A percentile compares a stretch with the other conserved stretches of the same genome.
These are phyloP conservation scores for Lacanobia wlatinum DNA, from an alignment of 2,888 invertebrate species.

Conservation along the genomic window DNA sequence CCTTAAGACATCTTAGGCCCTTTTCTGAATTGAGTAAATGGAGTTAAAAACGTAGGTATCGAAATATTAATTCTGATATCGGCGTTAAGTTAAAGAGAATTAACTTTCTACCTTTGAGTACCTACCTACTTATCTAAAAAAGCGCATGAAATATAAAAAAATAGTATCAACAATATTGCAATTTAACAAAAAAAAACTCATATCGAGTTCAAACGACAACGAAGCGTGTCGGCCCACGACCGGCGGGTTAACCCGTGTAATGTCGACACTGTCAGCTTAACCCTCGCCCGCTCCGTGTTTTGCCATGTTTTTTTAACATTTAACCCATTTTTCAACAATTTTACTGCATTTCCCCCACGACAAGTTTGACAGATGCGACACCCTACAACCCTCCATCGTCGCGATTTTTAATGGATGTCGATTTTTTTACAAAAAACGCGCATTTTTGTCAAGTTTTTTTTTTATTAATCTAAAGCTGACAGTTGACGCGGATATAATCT, in stretches of 20 bases:
- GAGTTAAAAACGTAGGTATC: too few species aligned
- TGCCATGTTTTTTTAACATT: constrained; percentile 84
- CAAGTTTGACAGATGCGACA: constrained; percentile 85
- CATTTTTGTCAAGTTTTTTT: constrained; percentile 81
- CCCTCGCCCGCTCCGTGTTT: constrained; percentile 79
- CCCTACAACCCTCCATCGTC: constrained; percentile 78
- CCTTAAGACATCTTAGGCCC: too few species aligned
- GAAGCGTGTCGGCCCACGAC: constrained; percentile 73
- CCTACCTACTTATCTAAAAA: not conserved
- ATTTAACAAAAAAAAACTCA: constrained; percentile 40
- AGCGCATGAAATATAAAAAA: constrained; percentile 5
- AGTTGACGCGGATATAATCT: constrained; percentile 91
- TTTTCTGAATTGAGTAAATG: too few species aligned
- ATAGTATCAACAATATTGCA: constrained; percentile 13
- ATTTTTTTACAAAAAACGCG: constrained; percentile 78
- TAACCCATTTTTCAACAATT: constrained; percentile 90
- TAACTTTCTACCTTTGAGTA: too few species aligned
- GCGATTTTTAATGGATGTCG: constrained; percentile 88
- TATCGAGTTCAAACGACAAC: constrained; percentile 66
- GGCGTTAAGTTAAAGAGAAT: too few species aligned
- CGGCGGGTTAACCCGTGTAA: constrained; percentile 79
- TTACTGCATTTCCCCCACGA: constrained; percentile 81
- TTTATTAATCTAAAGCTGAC: constrained; percentile 87
- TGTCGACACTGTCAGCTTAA: constrained; percentile 74
- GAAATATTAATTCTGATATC: too few species aligned